Evolutionary conservation across 35 echinoderm and acorn worm genomes (phyloP).

Genomic region (Heliocidaris erythrogramma): DNA sequence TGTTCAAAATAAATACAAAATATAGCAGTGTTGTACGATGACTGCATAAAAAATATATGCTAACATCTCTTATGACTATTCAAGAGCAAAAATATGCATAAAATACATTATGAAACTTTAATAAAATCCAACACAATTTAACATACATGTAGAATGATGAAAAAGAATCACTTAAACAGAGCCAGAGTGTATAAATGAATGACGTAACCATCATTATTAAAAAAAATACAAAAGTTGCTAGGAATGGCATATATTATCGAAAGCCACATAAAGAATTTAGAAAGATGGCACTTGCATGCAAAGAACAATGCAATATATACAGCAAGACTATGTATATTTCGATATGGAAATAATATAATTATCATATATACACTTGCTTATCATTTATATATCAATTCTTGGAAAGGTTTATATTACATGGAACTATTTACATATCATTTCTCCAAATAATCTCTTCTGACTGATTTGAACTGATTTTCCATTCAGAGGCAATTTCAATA

Average conservation of each 20-base stretch:
- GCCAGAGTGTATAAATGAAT: too few species aligned
- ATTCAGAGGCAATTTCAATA: not conserved
- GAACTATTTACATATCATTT: not conserved
- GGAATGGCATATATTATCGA: not conserved
- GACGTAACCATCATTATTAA: too few species aligned
- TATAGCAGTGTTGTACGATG: too few species aligned
- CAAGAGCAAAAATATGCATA: too few species aligned
- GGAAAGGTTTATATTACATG: not conserved
- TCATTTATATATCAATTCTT: not conserved
- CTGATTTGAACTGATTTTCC: not conserved
- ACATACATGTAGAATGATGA: too few species aligned
- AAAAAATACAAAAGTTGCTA: not conserved
- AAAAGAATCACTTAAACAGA: too few species aligned
- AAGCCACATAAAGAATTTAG: not conserved
- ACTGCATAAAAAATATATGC: too few species aligned
- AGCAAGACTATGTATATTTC: not conserved
- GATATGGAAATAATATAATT: not conserved
- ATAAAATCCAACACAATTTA: too few species aligned
- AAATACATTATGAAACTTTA: too few species aligned
- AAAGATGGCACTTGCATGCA: not conserved
- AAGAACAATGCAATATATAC: slow-evolving; percentile 5
- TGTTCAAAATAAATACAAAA: too few species aligned
- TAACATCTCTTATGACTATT: too few species aligned
- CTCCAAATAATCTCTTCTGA: not conserved
- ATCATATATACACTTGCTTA: not conserved